These are phyloP conservation scores for Drosophila quinaria DNA, from an alignment of 2,888 invertebrate genomes.

Conservation along the genomic window DNA sequence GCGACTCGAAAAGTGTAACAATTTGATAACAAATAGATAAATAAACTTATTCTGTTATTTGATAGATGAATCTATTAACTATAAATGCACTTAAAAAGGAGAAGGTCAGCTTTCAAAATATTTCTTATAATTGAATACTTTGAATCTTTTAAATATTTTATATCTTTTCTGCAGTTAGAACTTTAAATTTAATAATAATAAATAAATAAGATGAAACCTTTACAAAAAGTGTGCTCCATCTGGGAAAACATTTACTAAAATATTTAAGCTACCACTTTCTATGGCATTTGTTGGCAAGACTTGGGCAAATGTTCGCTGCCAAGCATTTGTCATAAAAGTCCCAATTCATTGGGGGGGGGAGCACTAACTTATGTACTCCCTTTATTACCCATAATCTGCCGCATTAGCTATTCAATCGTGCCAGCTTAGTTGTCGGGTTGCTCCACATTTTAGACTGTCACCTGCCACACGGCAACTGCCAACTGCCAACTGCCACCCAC, in stretches of 20 bases:
- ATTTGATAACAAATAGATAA: neutral
- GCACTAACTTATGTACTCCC: slow-evolving; percentile 26
- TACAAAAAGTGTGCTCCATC: neutral
- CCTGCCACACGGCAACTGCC: slow-evolving; percentile 54
- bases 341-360: slow-evolving; percentile 11
- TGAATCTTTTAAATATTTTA: neutral
- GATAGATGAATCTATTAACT: neutral
- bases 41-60: neutral
- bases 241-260: neutral
- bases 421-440: slow-evolving; percentile 44
- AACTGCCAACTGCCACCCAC: slow-evolving; percentile 40
- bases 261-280: neutral
- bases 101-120: too few relatives aligned
- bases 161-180: too few relatives aligned
- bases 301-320: neutral
- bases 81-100: neutral
- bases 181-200: too few relatives aligned
- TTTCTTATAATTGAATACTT: neutral
- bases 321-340: slow-evolving; percentile 26
- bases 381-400: slow-evolving; percentile 63
- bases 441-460: slow-evolving; percentile 61
- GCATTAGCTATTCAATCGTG: slow-evolving; percentile 76
- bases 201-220: too few relatives aligned
- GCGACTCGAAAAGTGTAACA: neutral
- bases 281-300: neutral